A percentile compares a stretch with the other conserved stretches of the same genome.
phyloP scores from a whole-genome alignment of 2,888 invertebrate species.

The Timandra comae region DNA sequence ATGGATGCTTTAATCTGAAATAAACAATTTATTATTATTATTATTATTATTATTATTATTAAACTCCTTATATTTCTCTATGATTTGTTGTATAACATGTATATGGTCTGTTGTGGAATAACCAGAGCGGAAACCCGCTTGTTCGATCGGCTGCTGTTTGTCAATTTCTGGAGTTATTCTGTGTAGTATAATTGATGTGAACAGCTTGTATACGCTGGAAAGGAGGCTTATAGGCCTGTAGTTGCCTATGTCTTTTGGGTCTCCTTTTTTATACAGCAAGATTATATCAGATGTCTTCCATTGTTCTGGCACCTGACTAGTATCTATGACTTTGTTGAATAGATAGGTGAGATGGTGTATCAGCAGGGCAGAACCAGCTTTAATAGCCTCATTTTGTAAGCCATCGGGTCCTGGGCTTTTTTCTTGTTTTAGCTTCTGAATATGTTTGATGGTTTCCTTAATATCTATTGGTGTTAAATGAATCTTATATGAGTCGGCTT shows the following conservation, averaged over 20 bases:
- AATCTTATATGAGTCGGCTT: background rate
- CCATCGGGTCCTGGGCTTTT: constrained; percentile 19
- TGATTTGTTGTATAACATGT: constrained; percentile 8
- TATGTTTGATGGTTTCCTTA: constrained; percentile 12
- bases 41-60: too few species aligned
- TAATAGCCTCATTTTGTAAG: constrained; percentile 18
- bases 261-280: constrained; percentile 12
- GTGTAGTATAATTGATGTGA: constrained; percentile 6
- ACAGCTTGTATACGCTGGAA: constrained; percentile 11
- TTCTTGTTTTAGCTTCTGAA: constrained; percentile 14
- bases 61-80: constrained; percentile 15
- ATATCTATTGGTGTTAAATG: background rate
- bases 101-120: constrained; percentile 12
- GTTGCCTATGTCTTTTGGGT: constrained; percentile 11
- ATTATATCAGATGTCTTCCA: constrained; percentile 12
- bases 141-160: constrained; percentile 12
- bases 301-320: constrained; percentile 1
- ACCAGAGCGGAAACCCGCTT: constrained; percentile 13
- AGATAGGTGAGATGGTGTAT: constrained; percentile 5
- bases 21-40: too few species aligned
- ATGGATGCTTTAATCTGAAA: too few species aligned
- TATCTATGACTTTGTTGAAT: constrained; percentile 8
- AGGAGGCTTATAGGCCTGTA: constrained; percentile 15
- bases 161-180: constrained; percentile 4
- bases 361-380: constrained; percentile 10